Percentiles rank a stretch among this genome's conserved stretches.
Evolutionary conservation across 2,888 invertebrate genomes (phyloP).

Genomic region (Aplocera efformata): DNA sequence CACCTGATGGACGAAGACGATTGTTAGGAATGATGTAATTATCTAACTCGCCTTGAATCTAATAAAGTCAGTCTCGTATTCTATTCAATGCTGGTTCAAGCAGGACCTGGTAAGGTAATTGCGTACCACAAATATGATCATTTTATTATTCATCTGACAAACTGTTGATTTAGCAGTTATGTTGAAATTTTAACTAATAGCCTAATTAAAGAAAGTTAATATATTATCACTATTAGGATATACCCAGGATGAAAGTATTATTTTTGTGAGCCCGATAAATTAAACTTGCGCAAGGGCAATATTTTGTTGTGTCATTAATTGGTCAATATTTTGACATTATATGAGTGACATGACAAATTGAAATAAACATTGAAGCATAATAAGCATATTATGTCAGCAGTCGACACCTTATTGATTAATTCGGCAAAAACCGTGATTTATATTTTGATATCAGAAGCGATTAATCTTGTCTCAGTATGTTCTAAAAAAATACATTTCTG

Average conservation of each 20-base stretch:
- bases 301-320: slow-evolving; percentile 3
- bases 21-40: neutral
- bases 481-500: neutral
- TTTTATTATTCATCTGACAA: too few relatives aligned
- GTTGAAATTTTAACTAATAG: too few relatives aligned
- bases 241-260: too few relatives aligned
- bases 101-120: too few relatives aligned
- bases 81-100: too few relatives aligned
- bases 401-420: slow-evolving; percentile 17
- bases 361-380: slow-evolving; percentile 3
- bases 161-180: too few relatives aligned
- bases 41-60: slow-evolving; percentile 5
- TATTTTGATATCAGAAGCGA: slow-evolving; percentile 4
- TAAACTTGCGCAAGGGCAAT: too few relatives aligned
- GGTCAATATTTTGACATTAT: slow-evolving; percentile 19
- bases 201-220: too few relatives aligned
- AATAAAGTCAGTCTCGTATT: neutral
- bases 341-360: slow-evolving; percentile 17
- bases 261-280: too few relatives aligned
- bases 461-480: slow-evolving; percentile 3
- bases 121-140: too few relatives aligned
- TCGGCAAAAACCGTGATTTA: slow-evolving; percentile 4
- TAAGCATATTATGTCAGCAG: slow-evolving; percentile 13
- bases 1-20: slow-evolving; percentile 4
- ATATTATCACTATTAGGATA: too few relatives aligned